Base-by-base conservation (phyloP, 2,797 vertebrate species). In the Cyclura pinguis region DNA sequence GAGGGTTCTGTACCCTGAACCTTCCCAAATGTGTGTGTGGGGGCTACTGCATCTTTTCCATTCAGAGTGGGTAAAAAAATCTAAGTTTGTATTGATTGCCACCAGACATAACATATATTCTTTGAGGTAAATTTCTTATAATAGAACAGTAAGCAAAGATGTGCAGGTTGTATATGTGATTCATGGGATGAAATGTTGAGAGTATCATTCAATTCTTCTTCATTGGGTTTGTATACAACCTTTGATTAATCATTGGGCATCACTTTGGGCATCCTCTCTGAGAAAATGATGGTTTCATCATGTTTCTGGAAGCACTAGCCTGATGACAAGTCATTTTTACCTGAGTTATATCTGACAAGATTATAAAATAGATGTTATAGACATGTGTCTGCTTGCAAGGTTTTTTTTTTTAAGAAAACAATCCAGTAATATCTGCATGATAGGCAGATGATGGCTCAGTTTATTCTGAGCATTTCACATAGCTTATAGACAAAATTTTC, bases 311-410 rank as follows among this genome's bases (percentile, higher is more conserved):
- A 87, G 38, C 6, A 10, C 55, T 42, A 86, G 50, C 13, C 85
- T 86, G 42, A n/a, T 81, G 29, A 90, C n/a, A 52, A 55, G 50
- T 76, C 59, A 81, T n/a, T 87, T 42, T 5, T 76, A 84, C 84
- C 89, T 85, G 88, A 57, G 80, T 12, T 84, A 78, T 73, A 88
- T 80, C 84, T 86, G 27, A 85, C 27, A 42, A 35, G 32, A 5
- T 85, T 89, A 80, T 32, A 85, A 73, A 84, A 83, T 62, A 74
- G 27, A 82, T 13, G 50, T n/a, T 38, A 14, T 32, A 42, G 52
- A 9, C 52, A 82, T 32, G 80, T 88, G 76, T 92, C 91, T 78
- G 85, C 14, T 3, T n/a, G 72, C 69, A 85, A 74, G n/a, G 3
- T 78, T 78, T 78, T 78, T 78, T 78, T 29, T 77, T 77, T 2